Evolutionary conservation across 2,888 invertebrate species (phyloP).

Genomic region (Tribolium freemani): DNA sequence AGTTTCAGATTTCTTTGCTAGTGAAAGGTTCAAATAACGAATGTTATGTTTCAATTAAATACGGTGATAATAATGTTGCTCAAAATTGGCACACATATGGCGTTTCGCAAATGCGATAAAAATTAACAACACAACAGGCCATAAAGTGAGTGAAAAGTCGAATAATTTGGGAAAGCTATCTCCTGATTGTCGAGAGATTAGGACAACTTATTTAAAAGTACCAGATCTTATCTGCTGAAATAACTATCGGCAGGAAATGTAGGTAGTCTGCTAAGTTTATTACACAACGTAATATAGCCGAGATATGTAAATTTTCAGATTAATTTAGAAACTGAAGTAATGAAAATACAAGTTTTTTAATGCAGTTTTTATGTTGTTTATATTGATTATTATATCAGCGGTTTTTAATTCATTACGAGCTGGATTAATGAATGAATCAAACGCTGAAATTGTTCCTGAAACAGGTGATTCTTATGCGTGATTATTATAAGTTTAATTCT

Average conservation of each 20-base stretch:
- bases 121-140: constrained; percentile 13
- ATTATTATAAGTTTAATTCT: too few species aligned
- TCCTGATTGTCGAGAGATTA: too few species aligned
- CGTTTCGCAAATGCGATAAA: constrained; percentile 22
- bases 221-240: neutral
- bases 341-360: neutral
- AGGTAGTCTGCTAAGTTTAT: neutral
- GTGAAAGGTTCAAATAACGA: constrained; percentile 18
- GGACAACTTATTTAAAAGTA: neutral
- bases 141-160: neutral
- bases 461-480: too few species aligned
- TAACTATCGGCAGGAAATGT: neutral
- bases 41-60: constrained; percentile 24
- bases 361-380: neutral
- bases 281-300: neutral
- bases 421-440: too few species aligned
- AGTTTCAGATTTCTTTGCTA: neutral
- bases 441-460: too few species aligned
- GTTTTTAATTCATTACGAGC: neutral
- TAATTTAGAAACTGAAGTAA: neutral
- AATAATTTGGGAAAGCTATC: neutral
- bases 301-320: neutral
- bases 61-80: neutral
- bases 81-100: constrained; percentile 29
- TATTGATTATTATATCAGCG: neutral